Evolutionary conservation across 1,140 invertebrate species (phyloP), one percentile per base, ranked within the genome.

Genomic region (Listronotus bonariensis): DNA sequence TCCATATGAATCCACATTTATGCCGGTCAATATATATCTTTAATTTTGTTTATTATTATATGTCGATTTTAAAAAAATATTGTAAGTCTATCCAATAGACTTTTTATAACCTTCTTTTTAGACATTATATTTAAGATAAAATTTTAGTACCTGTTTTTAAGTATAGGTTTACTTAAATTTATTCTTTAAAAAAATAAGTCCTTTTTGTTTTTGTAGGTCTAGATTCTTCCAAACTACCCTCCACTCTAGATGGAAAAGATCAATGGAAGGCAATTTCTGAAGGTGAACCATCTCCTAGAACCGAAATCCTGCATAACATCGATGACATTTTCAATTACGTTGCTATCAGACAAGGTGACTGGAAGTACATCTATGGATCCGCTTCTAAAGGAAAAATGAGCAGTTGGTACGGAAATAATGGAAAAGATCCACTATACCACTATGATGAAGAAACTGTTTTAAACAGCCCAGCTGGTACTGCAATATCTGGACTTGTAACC

Each of bases 291-390:
- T 83, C 85, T 56, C 78, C 85, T 6, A 74, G 91, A 71, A 81
- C 78, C 0, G 86, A 91, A 69, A 77, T 93, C 6, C 75, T 94
- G 0, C 84, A 92, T 70, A 80, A 89, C 70, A 90, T 93, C 65
- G 91, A 94, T 69, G 85, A 87, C 14, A 77, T 85, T 6, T 80
- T 77, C 49, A 80, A 84, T 36, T 86, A 89, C 62, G 81, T 80
- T 6, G 86, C 86, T 0, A 77, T 92, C 10, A 79, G 89, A 61
- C 70, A 80, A 53, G 88, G 86, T 6, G 82, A 89, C 54, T 93
- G 86, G 81, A 95, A 95, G 77, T 85, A 92, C 61, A 71, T 93
- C 0, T 84, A 85, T 51, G 91, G 91, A 64, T 83, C 80, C 2
- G 79, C 76, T 0, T 65, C 73, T 11, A 68, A 79, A 7, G 82